These are phyloP conservation scores for Calycopis cecrops DNA, from an alignment of 1,140 invertebrate genomes.

Conservation along the genomic window DNA sequence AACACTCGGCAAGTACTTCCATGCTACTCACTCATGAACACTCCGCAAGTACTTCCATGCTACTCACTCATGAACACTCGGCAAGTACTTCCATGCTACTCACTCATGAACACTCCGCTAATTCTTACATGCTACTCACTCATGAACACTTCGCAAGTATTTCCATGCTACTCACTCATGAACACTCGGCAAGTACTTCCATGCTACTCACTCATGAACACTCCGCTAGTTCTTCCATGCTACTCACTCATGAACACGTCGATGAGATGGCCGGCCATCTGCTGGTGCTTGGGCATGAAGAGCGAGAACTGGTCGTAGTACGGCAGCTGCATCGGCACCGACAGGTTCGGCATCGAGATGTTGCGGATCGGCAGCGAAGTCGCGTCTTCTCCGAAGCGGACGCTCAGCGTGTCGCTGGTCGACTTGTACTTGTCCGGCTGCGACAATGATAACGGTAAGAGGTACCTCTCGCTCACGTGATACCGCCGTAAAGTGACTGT, in stretches of 20 bases:
- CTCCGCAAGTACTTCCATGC: too few relatives aligned
- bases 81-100: too few relatives aligned
- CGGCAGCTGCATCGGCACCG: constrained; percentile 78
- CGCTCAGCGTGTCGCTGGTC: constrained; percentile 72
- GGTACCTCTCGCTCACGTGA: too few relatives aligned
- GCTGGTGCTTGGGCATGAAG: constrained; percentile 83
- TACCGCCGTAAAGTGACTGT: too few relatives aligned
- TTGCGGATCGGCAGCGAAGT: constrained; percentile 77
- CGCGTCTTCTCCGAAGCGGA: constrained; percentile 77
- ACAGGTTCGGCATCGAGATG: constrained; percentile 82
- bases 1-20: too few relatives aligned
- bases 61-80: too few relatives aligned
- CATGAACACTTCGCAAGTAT: too few relatives aligned
- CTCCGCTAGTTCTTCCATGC: neutral
- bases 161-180: neutral
- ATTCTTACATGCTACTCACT: too few relatives aligned
- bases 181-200: neutral
- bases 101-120: too few relatives aligned
- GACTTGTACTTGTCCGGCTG: constrained; percentile 80
- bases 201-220: neutral
- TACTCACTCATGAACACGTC: constrained; percentile 81
- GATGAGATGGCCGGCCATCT: constrained; percentile 81
- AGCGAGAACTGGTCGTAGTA: constrained; percentile 84
- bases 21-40: too few relatives aligned
- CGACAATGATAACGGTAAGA: constrained; percentile 14